Evolutionary conservation across 2,888 invertebrate genomes (phyloP).

Genomic region (Agrochola circellaris): DNA sequence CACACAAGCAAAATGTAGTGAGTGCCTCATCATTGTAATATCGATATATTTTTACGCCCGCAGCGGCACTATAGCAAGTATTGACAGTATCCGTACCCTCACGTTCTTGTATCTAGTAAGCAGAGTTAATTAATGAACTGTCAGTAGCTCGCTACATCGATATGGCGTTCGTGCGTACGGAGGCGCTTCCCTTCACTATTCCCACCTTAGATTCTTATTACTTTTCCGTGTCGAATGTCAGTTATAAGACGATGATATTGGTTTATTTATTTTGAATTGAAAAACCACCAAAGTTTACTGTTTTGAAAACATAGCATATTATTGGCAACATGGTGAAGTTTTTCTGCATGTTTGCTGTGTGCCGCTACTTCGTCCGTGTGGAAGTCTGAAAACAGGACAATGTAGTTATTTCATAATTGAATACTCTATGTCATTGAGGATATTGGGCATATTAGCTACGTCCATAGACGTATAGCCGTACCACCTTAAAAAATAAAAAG

Average conservation of each 20-base stretch:
- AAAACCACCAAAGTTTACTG: background rate
- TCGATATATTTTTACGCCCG: constrained; percentile 24
- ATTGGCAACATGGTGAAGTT: background rate
- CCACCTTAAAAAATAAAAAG: no score
- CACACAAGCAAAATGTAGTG: background rate
- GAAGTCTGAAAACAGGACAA: background rate
- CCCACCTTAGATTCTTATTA: constrained; percentile 26
- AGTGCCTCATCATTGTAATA: background rate
- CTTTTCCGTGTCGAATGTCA: constrained; percentile 3
- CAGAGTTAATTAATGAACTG: constrained; percentile 57
- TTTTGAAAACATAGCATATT: background rate
- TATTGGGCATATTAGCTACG: background rate
- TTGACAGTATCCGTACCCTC: constrained; percentile 20
- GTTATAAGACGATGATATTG: background rate
- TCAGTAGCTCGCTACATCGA: constrained; percentile 56
- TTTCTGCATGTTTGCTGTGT: background rate
- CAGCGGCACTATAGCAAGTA: background rate
- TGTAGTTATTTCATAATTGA: background rate
- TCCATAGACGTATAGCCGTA: background rate
- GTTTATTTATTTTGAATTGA: background rate
- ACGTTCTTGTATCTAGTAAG: constrained; percentile 31
- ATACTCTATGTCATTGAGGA: background rate
- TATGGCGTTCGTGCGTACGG: constrained; percentile 37
- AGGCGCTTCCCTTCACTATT: constrained; percentile 14
- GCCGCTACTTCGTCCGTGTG: no score